These are phyloP conservation scores for Carcharodon carcharias DNA, from an alignment of 2,797 vertebrate genomes.

Conservation along the genomic window DNA sequence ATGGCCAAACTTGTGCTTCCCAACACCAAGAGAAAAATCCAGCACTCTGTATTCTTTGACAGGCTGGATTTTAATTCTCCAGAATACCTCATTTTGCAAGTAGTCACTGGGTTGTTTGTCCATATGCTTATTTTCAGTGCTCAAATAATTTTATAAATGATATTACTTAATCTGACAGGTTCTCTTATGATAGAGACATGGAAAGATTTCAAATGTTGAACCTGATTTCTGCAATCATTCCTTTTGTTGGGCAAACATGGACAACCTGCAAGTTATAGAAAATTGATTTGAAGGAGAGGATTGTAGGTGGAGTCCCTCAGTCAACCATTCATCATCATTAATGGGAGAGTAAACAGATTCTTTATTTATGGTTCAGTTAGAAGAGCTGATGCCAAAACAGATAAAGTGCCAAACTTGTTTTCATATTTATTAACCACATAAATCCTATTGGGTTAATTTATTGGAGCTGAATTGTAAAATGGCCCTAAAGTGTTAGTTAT, in stretches of 20 bases:
- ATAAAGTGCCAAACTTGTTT: not conserved
- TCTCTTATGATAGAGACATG: not conserved
- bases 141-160: not conserved
- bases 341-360: not conserved
- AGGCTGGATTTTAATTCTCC: not conserved
- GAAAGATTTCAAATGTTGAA: not conserved
- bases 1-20: no score
- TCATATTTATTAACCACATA: not conserved
- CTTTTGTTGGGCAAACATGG: not conserved
- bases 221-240: not conserved
- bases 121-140: not conserved
- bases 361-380: not conserved
- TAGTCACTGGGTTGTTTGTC: not conserved
- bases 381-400: not conserved
- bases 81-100: not conserved
- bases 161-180: no score
- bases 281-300: not conserved
- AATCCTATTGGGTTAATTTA: constrained; percentile 2
- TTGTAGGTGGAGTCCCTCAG: not conserved
- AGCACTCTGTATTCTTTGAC: not conserved
- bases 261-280: no score
- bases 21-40: not conserved
- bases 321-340: not conserved
- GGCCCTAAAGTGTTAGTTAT: not conserved
- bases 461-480: not conserved